These are phyloP conservation scores for Drosophila sucinea DNA, from an alignment of 1,140 invertebrate genomes.

Conservation along the genomic window DNA sequence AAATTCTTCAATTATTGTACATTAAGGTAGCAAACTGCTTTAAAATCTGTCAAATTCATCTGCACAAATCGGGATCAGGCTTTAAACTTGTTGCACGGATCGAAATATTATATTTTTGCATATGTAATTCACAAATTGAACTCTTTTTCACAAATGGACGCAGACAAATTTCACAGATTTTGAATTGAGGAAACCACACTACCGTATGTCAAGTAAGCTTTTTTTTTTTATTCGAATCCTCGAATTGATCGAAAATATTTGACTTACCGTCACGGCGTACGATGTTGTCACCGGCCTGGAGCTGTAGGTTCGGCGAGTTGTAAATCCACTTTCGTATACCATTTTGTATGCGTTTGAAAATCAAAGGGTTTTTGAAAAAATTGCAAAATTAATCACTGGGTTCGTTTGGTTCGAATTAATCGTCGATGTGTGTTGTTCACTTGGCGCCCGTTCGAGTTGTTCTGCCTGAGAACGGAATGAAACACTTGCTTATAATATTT, in stretches of 20 bases:
- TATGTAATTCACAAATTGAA: conserved; percentile 18
- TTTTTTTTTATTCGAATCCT: conserved; percentile 23
- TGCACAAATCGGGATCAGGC: conserved; percentile 11
- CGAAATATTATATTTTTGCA: conserved; percentile 12
- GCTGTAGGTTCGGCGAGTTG: conserved; percentile 90
- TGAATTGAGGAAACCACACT: conserved; percentile 60
- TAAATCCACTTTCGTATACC: conserved; percentile 96
- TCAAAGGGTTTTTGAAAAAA: conserved; percentile 37
- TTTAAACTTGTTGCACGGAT: conserved; percentile 1
- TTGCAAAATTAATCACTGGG: conserved; percentile 50
- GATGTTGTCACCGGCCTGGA: conserved; percentile 88
- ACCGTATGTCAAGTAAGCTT: conserved; percentile 41
- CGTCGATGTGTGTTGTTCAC: conserved; percentile 77
- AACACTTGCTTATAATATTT: conserved; percentile 75
- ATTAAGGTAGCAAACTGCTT: conserved; percentile 46
- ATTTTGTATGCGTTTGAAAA: conserved; percentile 84
- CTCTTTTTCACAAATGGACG: conserved; percentile 18
- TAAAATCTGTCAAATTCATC: conserved; percentile 62
- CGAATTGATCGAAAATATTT: conserved; percentile 13
- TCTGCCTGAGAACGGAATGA: conserved; percentile 62
- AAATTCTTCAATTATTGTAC: conserved; percentile 32
- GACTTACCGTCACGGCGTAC: conserved; percentile 91
- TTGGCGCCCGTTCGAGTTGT: conserved; percentile 82
- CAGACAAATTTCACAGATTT: conserved; percentile 69
- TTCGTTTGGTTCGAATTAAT: conserved; percentile 66